These are phyloP conservation scores for Oegoconia quadripuncta DNA, from an alignment of 2,888 invertebrate genomes.

Conservation along the genomic window DNA sequence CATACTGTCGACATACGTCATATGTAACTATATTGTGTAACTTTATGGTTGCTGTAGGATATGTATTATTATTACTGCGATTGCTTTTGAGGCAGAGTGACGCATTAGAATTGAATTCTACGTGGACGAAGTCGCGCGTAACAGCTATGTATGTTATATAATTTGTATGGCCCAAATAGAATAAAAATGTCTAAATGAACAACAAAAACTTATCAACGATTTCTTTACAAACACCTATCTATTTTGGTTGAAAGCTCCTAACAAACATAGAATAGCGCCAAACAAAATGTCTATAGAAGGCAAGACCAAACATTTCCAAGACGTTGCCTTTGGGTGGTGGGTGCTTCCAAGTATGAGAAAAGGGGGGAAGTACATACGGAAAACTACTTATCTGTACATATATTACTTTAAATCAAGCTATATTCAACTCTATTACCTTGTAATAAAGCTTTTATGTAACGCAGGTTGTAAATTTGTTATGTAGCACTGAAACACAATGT, in stretches of 20 bases:
- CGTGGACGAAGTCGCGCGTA: too few relatives aligned
- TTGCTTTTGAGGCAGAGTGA: too few relatives aligned
- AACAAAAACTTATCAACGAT: slow-evolving; percentile 16
- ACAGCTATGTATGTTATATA: too few relatives aligned
- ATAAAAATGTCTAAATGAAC: too few relatives aligned
- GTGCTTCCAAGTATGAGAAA: slow-evolving; percentile 25
- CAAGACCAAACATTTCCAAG: slow-evolving; percentile 71
- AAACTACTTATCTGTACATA: background rate
- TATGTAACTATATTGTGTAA: too few relatives aligned
- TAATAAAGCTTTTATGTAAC: slow-evolving; percentile 1
- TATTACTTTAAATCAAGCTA: slow-evolving; percentile 16
- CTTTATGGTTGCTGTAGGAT: too few relatives aligned
- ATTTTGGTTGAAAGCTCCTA: slow-evolving; percentile 50
- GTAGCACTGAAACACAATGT: slow-evolving; percentile 33
- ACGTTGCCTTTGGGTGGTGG: slow-evolving; percentile 46
- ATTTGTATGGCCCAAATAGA: too few relatives aligned
- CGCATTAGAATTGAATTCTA: too few relatives aligned
- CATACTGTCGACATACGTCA: too few relatives aligned
- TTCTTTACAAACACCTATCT: slow-evolving; percentile 36
- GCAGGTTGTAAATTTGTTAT: slow-evolving; percentile 19
- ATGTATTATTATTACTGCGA: too few relatives aligned
- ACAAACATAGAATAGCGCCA: slow-evolving; percentile 57
- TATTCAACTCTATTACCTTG: slow-evolving; percentile 24
- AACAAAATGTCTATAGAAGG: slow-evolving; percentile 69
- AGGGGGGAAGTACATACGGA: slow-evolving; percentile 34